Conservation (phyloP, 2,113 vertebrate genomes). For the Turdus rufiventris region DNA sequence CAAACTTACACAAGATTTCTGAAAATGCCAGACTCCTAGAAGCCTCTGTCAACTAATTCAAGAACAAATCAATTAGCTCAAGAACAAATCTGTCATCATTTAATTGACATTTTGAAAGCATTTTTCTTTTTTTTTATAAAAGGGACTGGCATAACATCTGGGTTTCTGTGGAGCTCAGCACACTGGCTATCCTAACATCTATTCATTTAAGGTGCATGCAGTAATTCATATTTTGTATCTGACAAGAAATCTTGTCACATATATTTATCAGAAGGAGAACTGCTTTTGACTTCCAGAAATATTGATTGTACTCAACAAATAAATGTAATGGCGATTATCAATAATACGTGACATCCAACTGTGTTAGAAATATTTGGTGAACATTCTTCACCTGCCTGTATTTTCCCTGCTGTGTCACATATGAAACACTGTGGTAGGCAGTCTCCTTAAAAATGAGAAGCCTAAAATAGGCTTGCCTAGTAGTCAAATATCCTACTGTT, state of each 20-base stretch:
- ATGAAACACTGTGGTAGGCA: constrained; percentile 32
- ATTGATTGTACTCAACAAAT: neutral
- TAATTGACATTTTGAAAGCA: neutral
- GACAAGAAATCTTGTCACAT: neutral
- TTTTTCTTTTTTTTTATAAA: neutral
- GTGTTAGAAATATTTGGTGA: neutral
- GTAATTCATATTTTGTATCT: neutral
- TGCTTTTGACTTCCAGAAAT: neutral
- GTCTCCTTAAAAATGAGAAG: constrained; percentile 20
- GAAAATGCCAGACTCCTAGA: neutral
- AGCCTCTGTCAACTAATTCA: neutral
- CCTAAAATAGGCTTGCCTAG: neutral
- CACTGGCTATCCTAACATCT: neutral
- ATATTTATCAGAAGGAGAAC: neutral
- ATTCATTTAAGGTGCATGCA: neutral
- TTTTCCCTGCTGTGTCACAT: constrained; percentile 20
- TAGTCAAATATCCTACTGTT: constrained; percentile 28
- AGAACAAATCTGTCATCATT: neutral
- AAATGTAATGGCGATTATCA: neutral
- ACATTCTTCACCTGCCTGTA: neutral
- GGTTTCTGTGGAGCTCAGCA: neutral
- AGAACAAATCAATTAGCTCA: neutral
- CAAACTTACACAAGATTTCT: neutral
- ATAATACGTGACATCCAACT: neutral
- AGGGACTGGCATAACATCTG: neutral